Base-by-base conservation (phyloP, 2,797 vertebrate genomes). In the Molossus molossus region DNA sequence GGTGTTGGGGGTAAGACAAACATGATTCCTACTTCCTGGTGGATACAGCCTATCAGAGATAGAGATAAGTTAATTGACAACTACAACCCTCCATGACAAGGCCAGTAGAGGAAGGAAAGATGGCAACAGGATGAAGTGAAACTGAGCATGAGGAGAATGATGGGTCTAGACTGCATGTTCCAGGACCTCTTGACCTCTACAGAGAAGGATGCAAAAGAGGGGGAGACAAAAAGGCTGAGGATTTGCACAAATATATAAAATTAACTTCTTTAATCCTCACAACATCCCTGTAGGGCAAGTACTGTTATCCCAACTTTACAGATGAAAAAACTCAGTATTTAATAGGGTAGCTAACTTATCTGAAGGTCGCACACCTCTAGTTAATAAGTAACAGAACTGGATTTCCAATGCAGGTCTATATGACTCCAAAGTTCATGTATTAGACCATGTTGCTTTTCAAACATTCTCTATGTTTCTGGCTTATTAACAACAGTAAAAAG, bases 341-440 rank as follows among this genome's bases (percentile, higher is more conserved):
- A 87, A 77, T 81, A 93, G 17, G 29, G 27, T 87, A 91, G 53
- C 69, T 14, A 91, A 94, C 20, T 88, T 81, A 87, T 72, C 76
- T 20, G 4, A 77, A 97, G 55, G 67, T 60, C 62, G 70, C n/a
- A 79, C 15, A 57, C 21, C 70, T 92, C 86, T 90, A 85, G 91
- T 48, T 95, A 96, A 92, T 96, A 92, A 97, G 73, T 96, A 93
- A 96, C 83, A 79, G 81, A 95, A 87, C 48, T 91, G 29, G 3
- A 73, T 95, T 97, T 86, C 57, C 80, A 97, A 55, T 48, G 29
- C 20, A 76, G 9, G n/a, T 69, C 58, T 96, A 70, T 87, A 94
- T 82, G 86, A 94, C 18, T 95, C 88, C 87, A 96, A 94, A 97
- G 89, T 95, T 73, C 84, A 45, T 25, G 13, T 37, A 76, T 87